A percentile compares a stretch with the other conserved stretches of the same genome.
These are phyloP conservation scores for Zaprionus vittiger DNA, from an alignment of 1,140 invertebrate species.

Conservation along the genomic window DNA sequence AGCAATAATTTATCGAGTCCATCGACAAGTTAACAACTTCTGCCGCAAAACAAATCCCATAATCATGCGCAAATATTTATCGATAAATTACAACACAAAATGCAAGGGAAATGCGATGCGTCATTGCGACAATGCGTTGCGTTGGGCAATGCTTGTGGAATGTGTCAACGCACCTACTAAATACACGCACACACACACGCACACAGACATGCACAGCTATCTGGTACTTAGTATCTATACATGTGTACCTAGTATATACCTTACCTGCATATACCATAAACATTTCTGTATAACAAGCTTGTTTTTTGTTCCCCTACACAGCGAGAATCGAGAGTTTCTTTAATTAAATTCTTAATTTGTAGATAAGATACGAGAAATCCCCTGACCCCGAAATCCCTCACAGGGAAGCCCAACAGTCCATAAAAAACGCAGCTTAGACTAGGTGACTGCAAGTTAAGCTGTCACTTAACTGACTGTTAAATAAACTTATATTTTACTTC, in stretches of 20 bases:
- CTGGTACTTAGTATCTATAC: slow-evolving; percentile 27
- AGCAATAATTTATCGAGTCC: slow-evolving; percentile 1
- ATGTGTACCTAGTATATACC: neutral
- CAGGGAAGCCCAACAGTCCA: no score
- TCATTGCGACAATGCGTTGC: slow-evolving; percentile 15
- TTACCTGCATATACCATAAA: neutral
- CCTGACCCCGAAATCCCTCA: no score
- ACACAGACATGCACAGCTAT: slow-evolving; percentile 22
- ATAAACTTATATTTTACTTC: neutral
- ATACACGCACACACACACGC: slow-evolving; percentile 1
- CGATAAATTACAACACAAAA: slow-evolving; percentile 34
- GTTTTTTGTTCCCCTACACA: no score
- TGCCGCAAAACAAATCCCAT: neutral
- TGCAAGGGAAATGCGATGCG: slow-evolving; percentile 21
- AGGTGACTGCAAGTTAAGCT: neutral
- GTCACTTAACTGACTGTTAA: neutral
- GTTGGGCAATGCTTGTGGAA: slow-evolving; percentile 26
- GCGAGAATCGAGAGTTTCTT: neutral
- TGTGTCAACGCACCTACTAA: slow-evolving; percentile 34
- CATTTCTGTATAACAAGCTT: neutral
- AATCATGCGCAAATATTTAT: slow-evolving; percentile 24
- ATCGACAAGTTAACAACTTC: neutral
- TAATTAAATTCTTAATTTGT: slow-evolving; percentile 1
- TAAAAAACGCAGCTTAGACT: neutral
- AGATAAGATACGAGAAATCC: slow-evolving; percentile 1